These are phyloP conservation scores for Campoletis sonorensis DNA, from an alignment of 1,140 invertebrate genomes.

Conservation along the genomic window DNA sequence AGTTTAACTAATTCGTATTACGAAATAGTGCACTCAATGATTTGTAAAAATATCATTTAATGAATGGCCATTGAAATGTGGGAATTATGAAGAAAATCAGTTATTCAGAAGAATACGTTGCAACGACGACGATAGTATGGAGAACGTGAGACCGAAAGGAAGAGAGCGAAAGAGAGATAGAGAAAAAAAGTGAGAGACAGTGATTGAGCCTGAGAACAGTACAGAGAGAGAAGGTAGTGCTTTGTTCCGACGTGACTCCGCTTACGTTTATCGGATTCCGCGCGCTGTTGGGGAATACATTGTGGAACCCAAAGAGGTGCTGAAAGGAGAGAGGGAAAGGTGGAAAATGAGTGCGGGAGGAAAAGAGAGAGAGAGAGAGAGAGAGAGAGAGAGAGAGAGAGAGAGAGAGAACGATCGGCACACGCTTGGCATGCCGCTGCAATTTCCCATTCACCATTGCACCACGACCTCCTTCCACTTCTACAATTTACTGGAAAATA, in stretches of 20 bases:
- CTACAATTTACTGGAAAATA: conserved; percentile 27
- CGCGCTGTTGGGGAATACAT: neutral
- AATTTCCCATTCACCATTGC: conserved; percentile 36
- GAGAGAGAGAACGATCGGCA: neutral
- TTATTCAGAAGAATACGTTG: neutral
- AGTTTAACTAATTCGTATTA: no score
- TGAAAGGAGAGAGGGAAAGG: neutral
- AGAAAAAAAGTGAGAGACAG: neutral
- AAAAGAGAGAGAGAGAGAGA: neutral
- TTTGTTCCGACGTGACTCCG: conserved; percentile 32
- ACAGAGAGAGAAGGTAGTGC: neutral
- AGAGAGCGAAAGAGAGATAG: neutral
- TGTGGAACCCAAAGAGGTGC: neutral
- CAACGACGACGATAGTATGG: neutral
- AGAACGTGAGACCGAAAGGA: neutral
- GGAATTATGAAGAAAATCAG: neutral
- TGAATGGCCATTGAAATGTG: no score
- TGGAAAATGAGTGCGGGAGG: no score
- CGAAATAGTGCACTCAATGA: no score
- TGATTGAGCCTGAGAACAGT: neutral
- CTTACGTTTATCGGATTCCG: conserved; percentile 41
- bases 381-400: neutral
- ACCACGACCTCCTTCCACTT: neutral
- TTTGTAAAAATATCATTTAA: no score
- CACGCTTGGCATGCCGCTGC: conserved; percentile 29